These are phyloP conservation scores for Paratrypauchen microcephalus DNA, from an alignment of 2,797 vertebrate species.

Conservation along the genomic window DNA sequence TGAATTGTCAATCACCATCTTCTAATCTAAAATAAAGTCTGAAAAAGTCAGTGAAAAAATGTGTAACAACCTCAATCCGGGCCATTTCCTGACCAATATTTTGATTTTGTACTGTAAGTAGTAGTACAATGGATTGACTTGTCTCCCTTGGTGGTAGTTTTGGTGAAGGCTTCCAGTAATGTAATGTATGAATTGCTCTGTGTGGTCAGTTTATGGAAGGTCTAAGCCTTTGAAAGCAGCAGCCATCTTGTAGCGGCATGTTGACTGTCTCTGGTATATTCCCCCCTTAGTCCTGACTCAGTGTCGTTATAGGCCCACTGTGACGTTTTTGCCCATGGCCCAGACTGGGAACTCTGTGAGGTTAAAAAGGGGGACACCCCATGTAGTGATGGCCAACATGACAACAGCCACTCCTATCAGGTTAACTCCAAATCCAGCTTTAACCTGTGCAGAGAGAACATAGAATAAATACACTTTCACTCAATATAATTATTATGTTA, in stretches of 20 bases:
- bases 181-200: slow-evolving; percentile 12
- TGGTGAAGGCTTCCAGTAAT: slow-evolving; percentile 6
- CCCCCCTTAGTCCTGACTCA: background rate
- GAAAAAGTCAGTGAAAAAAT: background rate
- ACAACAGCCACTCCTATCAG: slow-evolving; percentile 92
- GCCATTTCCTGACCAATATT: background rate
- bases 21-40: background rate
- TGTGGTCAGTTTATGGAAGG: slow-evolving; percentile 19
- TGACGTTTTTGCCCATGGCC: slow-evolving; percentile 83
- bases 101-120: slow-evolving; percentile 6
- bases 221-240: slow-evolving; percentile 14
- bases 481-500: too few species aligned
- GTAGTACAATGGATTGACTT: background rate
- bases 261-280: slow-evolving; percentile 16
- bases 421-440: slow-evolving; percentile 95
- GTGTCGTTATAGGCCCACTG: slow-evolving; percentile 70
- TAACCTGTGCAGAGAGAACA: slow-evolving; percentile 79
- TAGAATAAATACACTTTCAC: background rate
- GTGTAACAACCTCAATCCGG: background rate
- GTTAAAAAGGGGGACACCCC: slow-evolving; percentile 93
- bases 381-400: slow-evolving; percentile 94
- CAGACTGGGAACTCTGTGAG: slow-evolving; percentile 89
- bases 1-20: background rate
- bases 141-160: slow-evolving; percentile 18
- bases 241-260: slow-evolving; percentile 8